Evolutionary conservation across 2,888 invertebrate genomes (phyloP).

Genomic region (Ligdia adustata): DNA sequence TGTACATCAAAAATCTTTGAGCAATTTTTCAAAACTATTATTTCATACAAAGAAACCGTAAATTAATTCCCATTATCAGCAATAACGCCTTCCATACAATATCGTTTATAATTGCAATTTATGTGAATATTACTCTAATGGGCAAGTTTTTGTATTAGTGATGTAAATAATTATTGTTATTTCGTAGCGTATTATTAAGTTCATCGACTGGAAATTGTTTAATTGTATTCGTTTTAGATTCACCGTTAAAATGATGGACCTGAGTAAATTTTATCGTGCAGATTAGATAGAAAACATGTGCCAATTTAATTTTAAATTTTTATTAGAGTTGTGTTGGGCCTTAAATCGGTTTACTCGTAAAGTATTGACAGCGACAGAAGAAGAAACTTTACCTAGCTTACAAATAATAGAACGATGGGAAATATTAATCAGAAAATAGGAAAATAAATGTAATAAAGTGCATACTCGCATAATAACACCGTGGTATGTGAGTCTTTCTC

Average conservation of each 20-base stretch:
- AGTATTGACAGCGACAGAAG: background rate
- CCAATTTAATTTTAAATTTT: too few species aligned
- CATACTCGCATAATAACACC: too few species aligned
- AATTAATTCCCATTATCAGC: constrained; percentile 15
- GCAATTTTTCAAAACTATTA: too few species aligned
- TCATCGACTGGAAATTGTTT: constrained; percentile 37
- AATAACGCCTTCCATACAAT: constrained; percentile 15
- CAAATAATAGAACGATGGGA: too few species aligned
- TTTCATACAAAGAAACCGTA: constrained; percentile 4
- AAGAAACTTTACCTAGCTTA: background rate
- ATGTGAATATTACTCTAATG: constrained; percentile 16
- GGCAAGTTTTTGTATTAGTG: constrained; percentile 24
- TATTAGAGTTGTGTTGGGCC: too few species aligned
- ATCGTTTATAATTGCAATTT: constrained; percentile 24
- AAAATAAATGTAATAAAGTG: too few species aligned
- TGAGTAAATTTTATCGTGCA: constrained; percentile 6
- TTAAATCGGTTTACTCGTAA: too few species aligned
- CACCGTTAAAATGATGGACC: constrained; percentile 21
- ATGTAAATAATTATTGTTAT: constrained; percentile 38
- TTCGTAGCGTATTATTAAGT: constrained; percentile 31
- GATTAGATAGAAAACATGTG: too few species aligned
- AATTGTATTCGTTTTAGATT: constrained; percentile 31
- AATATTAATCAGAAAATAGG: too few species aligned
- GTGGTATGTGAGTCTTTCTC: too few species aligned
- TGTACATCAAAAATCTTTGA: too few species aligned